Conservation (phyloP, 2,888 invertebrate genomes). For the Cerastis rubricosa region DNA sequence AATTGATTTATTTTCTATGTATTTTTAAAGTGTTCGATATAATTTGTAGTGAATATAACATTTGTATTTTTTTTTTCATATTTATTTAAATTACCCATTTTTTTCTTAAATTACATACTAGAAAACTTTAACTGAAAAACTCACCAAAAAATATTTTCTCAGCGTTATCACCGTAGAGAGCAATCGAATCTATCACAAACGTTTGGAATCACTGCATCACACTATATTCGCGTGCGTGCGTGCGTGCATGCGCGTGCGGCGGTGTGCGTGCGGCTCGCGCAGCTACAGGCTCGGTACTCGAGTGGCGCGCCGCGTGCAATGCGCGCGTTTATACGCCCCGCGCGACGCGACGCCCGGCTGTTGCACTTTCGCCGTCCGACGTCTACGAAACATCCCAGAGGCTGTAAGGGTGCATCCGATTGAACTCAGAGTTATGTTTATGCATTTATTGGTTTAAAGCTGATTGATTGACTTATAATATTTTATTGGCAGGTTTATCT, state of each 20-base stretch:
- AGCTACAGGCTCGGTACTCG: conserved; percentile 77
- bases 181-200: conserved; percentile 61
- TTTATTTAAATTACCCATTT: background rate
- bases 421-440: conserved; percentile 39
- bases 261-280: conserved; percentile 76
- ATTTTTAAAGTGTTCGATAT: background rate
- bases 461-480: conserved; percentile 47
- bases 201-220: conserved; percentile 70
- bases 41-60: background rate
- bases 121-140: conserved; percentile 38
- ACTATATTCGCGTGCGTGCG: conserved; percentile 63
- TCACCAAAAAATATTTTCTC: conserved; percentile 72
- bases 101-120: background rate
- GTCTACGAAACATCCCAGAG: conserved; percentile 63
- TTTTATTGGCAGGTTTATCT: conserved; percentile 14
- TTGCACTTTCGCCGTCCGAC: conserved; percentile 85
- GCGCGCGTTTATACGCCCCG: conserved; percentile 83
- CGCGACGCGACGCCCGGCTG: conserved; percentile 76
- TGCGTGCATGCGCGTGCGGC: conserved; percentile 70
- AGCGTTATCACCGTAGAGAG: conserved; percentile 62
- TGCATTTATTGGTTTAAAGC: conserved; percentile 41
- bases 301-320: conserved; percentile 79
- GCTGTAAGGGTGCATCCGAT: conserved; percentile 60
- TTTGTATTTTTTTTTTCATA: background rate
- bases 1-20: background rate